Conservation (phyloP, 2,113 vertebrate species). For the Crotalus viridis region DNA sequence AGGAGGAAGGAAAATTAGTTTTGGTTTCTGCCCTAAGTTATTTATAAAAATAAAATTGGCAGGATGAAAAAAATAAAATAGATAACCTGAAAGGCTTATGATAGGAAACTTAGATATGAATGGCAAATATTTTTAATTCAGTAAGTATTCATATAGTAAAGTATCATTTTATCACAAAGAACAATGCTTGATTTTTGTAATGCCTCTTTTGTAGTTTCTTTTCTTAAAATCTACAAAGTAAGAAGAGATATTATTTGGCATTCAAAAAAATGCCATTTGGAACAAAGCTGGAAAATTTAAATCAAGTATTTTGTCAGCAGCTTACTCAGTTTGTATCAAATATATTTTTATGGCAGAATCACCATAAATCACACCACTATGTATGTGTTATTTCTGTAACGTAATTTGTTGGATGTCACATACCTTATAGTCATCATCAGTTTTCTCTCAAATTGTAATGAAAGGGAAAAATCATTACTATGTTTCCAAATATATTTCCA, state of each 20-base stretch:
- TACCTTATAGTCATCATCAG: neutral
- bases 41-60: too few relatives aligned
- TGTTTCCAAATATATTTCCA: conserved; percentile 3
- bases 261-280: neutral
- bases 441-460: neutral
- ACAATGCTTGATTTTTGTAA: neutral
- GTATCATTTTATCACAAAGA: neutral
- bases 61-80: too few relatives aligned
- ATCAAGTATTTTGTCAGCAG: neutral
- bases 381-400: neutral
- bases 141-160: neutral
- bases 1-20: too few relatives aligned
- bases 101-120: neutral
- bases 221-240: neutral
- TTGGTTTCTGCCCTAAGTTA: too few relatives aligned
- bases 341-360: neutral
- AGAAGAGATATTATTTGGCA: neutral
- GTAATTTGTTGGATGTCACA: neutral
- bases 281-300: neutral
- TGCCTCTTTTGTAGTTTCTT: neutral
- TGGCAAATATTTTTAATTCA: neutral
- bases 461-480: neutral
- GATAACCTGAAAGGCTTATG: neutral
- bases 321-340: neutral
- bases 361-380: neutral